Evolutionary conservation across 1,140 invertebrate species (phyloP), one percentile per base, ranked within the genome.

Genomic region (Heterodera schachtii): DNA sequence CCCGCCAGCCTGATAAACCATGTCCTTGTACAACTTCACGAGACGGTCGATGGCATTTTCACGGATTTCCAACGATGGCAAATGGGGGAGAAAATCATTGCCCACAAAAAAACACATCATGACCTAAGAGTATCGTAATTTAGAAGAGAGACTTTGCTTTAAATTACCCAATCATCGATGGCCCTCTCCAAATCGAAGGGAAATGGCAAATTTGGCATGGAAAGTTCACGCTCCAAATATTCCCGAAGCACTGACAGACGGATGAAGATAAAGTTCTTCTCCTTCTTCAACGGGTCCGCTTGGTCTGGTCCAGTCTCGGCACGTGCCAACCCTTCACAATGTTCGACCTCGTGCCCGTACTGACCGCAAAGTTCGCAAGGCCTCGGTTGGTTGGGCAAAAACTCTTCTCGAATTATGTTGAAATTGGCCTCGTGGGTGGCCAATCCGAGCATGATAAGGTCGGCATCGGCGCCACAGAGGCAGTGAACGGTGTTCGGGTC

Each of bases 91-190:
- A 90, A 99, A 99, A 92, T 99, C 98, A 91, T 99, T 99, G 67
- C 98, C 98, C 79, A 99, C 98, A 92, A 99, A 99, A 91, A 99
- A 99, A 91, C 98, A 99, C 96, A 99, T 98, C 90, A 99, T 98
- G 0, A 99, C 96, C 96, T 97, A 98, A 81, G 78, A 31, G 73
- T 44, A 21, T 6, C 6, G n/a, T 44, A 31, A 13, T 43, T 19
- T 1, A 73, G 46, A 6, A 6, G 71, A 41, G 43, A 5, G 31
- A 76, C 13, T 76, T 60, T 31, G 91, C 96, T 98, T 95, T 98
- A 97, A 90, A 98, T 98, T 1, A 99, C 97, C 97, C 97, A 99
- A 91, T 99, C 98, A 91, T 99, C 98, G 3, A 98, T 90, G 2
- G 93, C 95, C 81, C 95, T 91, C 88, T 98, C 92, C 84, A 93